Evolutionary conservation across 2,888 invertebrate species (phyloP), one percentile per base, ranked within the genome.

Genomic region (Prionchulus punctatus): DNA sequence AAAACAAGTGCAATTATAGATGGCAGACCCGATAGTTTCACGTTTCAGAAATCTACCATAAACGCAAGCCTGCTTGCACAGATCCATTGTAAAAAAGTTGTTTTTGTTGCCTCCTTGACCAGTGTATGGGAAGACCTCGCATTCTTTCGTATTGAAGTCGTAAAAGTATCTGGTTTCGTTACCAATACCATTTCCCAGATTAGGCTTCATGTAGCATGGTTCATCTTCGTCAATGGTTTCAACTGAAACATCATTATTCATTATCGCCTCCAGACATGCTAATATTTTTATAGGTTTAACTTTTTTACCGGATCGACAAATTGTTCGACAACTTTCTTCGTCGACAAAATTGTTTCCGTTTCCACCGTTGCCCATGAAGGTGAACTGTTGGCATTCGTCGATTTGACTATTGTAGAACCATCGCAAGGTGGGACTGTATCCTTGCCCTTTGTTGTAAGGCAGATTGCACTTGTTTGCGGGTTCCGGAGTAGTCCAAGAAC

Each of bases 71-170:
- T 61, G 57, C 54, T 62, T 64, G 58, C 68, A 68, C 60, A 67
- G 67, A 51, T 64, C 63, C n/a, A 66, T 57, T 18, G 63, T 60
- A 43, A 59, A 60, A 57, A 69, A 69, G 58, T 69, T 69, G 61
- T 69, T 69, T 23, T 65, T 55, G 55, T 70, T 70, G 28, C 67
- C 68, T 42, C 65, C 66, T 18, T 62, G 62, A 15, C 69, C 69
- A 47, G 65, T 64, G 56, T 67, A 69, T 27, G 58, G 23, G 57
- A 58, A 57, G 47, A 62, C 62, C 53, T 66, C 65, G 60, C 69
- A 69, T 28, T 67, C 49, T 36, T 62, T 60, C 12, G 61, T 60
- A 3, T 62, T 58, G 30, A 61, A 58, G 60, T 69, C 66, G 64
- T 66, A 69, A 58, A 61, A 65, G 57, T 57, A 69, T 12, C 67